Evolutionary conservation across 1,140 invertebrate species (phyloP), one percentile per base, ranked within the genome.

Genomic region (Frieseomelitta varia): DNA sequence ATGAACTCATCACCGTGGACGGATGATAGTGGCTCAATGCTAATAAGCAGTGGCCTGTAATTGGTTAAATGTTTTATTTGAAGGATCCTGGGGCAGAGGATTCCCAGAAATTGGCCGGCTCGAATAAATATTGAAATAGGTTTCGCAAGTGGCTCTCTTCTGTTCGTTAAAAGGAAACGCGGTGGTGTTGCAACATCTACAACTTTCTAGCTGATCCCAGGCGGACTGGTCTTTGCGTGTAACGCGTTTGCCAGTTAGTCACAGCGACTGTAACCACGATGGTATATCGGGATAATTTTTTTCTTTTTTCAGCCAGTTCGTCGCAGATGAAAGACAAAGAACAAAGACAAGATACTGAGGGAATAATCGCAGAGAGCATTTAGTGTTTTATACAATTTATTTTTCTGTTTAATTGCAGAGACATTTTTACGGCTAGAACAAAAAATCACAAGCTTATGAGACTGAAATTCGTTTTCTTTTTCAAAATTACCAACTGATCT

Each of bases 151-250:
- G 27, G 51, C 17, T 71, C 34, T 68, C 30, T 72, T 55, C 72
- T 74, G 72, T 56, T 56, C 72, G 72, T 56, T 74, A 34, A 74
- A 55, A 74, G 72, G 72, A 74, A 74, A 56, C 27, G 53, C 2
- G 15, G 12, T 11, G 8, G 12, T 56, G 72, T 56, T 34, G 72
- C 72, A 56, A 74, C 51, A 27, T 27, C n/a, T 55, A 56, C 72
- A 56, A 74, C 72, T 74, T 74, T 74, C 72, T 56, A 74, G 53
- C 53, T 56, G n/a, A 74, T 74, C 53, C 53, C 53, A 56, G 72
- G 21, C 30, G 53, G 56, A 24, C 53, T 27, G 21, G 51, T 56
- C n/a, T 53, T 74, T 21, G 51, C 53, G 10, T 27, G 53, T 56
- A 74, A 55, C 30, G 19, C 17, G 17, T 15, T 72, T 27, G 47